Evolutionary conservation across 2,113 vertebrate species (phyloP), one percentile per base, ranked within the genome.

Genomic region (Alethe castanea): DNA sequence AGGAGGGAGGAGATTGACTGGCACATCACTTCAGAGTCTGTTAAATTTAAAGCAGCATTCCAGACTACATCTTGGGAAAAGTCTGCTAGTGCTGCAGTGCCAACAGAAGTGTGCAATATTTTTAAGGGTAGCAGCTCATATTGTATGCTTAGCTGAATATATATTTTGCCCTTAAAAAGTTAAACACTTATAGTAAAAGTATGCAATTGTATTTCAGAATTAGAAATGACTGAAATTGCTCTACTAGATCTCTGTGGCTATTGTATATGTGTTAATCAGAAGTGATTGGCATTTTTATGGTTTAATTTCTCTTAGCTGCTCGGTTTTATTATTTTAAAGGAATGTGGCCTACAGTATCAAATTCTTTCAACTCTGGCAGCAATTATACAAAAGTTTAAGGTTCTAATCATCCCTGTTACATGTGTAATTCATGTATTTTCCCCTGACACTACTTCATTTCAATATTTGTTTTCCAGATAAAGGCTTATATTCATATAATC

Each of bases 401-500:
- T 88, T 94, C 81, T 95, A 23, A 86, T 73, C 79, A 96, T 83
- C 93, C 91, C 91, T 96, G 87, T 97, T 96, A 90, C 94, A 96
- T 96, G 65, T 96, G 66, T 80, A 53, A 77, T 95, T 97, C 95
- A 91, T 92, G 47, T 95, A 94, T 94, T 84, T 94, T 93, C 94
- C 86, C 96, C 95, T 98, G 97, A 98, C 90, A 84, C 97, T 94
- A 95, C 96, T 97, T 98, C 98, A 98, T 98, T 97, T 97, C 97
- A 96, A 98, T 98, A 97, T 98, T 98, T 98, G 95, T 98, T 99
- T 99, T 97, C 97, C 98, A 99, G 99, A 98, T 98, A 98, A 98
- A 98, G 98, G 98, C 98, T 98, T 98, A 87, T 98, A 98, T 98
- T 98, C 98, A 95, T 98, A 98, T 98, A 98, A 98, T 98, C 98